phyloP scores from a whole-genome alignment of 2,797 vertebrate species.

The Ctenosaura bakeri region DNA sequence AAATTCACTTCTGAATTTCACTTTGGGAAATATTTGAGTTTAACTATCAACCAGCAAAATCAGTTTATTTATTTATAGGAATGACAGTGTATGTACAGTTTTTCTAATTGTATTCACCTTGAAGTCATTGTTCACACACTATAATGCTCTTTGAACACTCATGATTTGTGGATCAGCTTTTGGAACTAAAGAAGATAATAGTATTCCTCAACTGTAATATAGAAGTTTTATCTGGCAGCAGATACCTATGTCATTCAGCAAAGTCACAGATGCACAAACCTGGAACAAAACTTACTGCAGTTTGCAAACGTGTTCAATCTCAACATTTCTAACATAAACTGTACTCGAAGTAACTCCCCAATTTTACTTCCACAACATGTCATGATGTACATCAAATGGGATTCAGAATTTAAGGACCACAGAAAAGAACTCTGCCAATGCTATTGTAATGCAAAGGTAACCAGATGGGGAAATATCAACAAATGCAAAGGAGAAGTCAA shows the following conservation, averaged over 20 bases:
- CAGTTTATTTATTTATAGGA: background rate
- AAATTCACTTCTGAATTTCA: background rate
- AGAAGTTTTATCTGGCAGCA: background rate
- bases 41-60: background rate
- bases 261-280: background rate
- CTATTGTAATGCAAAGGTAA: slow-evolving; percentile 36
- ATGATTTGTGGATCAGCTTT: too few relatives aligned
- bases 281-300: background rate
- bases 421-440: background rate
- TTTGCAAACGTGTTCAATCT: background rate
- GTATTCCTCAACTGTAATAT: background rate
- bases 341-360: background rate
- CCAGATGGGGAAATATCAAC: slow-evolving; percentile 17
- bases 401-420: background rate
- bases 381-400: background rate
- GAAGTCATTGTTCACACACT: background rate
- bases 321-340: background rate
- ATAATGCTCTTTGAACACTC: background rate
- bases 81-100: too few relatives aligned
- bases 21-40: background rate
- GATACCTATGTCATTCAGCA: background rate
- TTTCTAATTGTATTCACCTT: too few relatives aligned
- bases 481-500: background rate
- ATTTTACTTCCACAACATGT: background rate
- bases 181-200: background rate